Base-by-base conservation (phyloP, 2,888 invertebrate species). In the Pardosa pseudoannulata region DNA sequence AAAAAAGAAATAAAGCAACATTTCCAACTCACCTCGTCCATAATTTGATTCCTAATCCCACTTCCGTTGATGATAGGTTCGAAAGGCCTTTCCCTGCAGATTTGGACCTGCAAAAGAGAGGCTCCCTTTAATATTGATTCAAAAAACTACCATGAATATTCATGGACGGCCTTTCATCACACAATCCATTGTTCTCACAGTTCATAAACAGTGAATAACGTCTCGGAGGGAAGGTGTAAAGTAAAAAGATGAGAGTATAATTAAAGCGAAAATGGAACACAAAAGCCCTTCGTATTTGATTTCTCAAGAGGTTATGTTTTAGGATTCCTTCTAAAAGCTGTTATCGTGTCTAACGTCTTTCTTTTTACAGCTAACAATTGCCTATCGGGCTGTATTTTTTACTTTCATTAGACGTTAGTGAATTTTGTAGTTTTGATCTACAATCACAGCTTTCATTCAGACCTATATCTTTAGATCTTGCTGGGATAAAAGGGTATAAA, bases 91-190 rank as follows among this genome's bases (percentile, higher is more conserved):
- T 56, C 56, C 56, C 56, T 23, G 56, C 56, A 56, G 56, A 56
- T 3, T 56, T 56, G 56, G 56, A 56, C 56, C 56, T 56, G 56
- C 56, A 16, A 56, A 19, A 56, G 16, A 16, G 56, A 56, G 2
- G 56, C 5, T 2, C 11, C 56, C 23, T 23, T 56, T 56, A 56
- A 56, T 56, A 56, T 56, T 56, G 56, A 56, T 56, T 56, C 56
- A 56, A 56, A n/a, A n/a, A 56, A 56, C 23, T 46, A n/a, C n/a
- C 56, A 56, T 56, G 56, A 56, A 56, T 56, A 56, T 56, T 56
- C 56, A 56, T 56, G 6, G 23, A 2, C 56, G n/a, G 13, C 5
- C 23, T 56, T 56, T 56, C 56, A 56, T 23, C 56, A 56, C 56
- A 56, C n/a, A 56, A 56, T 56, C 56, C 56, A 23, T 56, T 56